These are phyloP conservation scores for Propsilocerus akamusi DNA, from an alignment of 1,140 invertebrate genomes.

Conservation along the genomic window DNA sequence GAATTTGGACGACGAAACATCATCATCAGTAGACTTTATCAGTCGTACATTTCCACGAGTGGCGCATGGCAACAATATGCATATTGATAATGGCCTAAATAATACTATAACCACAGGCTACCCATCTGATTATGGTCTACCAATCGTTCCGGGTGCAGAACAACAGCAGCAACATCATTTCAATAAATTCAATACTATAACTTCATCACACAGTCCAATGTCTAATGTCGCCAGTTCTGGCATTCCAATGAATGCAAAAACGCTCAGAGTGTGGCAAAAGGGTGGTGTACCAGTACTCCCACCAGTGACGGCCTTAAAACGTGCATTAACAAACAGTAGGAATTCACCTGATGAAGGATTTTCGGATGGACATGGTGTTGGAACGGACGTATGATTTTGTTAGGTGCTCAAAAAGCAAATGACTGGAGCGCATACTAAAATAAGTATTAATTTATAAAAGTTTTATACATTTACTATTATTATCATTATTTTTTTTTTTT, in stretches of 20 bases:
- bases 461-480: background rate
- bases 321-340: conserved; percentile 54
- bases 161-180: conserved; percentile 19
- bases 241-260: conserved; percentile 41
- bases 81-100: conserved; percentile 8
- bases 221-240: conserved; percentile 19
- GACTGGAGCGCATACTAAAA: background rate
- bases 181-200: background rate
- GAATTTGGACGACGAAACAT: conserved; percentile 9
- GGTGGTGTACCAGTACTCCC: conserved; percentile 62
- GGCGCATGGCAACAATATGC: conserved; percentile 8
- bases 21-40: conserved; percentile 24
- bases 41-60: conserved; percentile 32
- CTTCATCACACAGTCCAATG: conserved; percentile 18
- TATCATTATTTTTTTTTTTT: background rate
- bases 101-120: conserved; percentile 29
- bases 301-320: conserved; percentile 59
- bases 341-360: conserved; percentile 79
- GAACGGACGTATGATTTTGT: conserved; percentile 55
- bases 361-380: conserved; percentile 80
- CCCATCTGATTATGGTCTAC: conserved; percentile 59
- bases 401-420: background rate
- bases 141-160: conserved; percentile 32
- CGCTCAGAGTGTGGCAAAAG: conserved; percentile 66
- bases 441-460: background rate